These are phyloP conservation scores for Clunio marinus DNA, from an alignment of 2,888 invertebrate species.

Conservation along the genomic window DNA sequence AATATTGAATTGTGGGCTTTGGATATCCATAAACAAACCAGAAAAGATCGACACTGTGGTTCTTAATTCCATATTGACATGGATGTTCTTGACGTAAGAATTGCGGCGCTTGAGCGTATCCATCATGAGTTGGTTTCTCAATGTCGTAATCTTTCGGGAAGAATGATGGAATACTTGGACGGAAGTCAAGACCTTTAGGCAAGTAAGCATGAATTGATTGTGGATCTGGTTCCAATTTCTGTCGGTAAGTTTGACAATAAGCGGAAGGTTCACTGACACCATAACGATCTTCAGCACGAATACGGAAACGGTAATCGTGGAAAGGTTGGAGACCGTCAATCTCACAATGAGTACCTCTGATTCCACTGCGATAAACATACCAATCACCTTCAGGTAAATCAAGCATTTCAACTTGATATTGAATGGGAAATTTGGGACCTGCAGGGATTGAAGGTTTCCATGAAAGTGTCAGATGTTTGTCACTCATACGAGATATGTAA, in stretches of 20 bases:
- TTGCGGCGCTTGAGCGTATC: slow-evolving; percentile 74
- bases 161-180: slow-evolving; percentile 79
- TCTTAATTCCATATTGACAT: slow-evolving; percentile 86
- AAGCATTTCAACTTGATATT: slow-evolving; percentile 90
- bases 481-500: slow-evolving; percentile 88
- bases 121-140: slow-evolving; percentile 79
- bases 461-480: slow-evolving; percentile 78
- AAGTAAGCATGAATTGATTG: slow-evolving; percentile 76
- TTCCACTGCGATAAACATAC: slow-evolving; percentile 80
- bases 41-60: slow-evolving; percentile 82
- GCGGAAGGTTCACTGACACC: slow-evolving; percentile 96
- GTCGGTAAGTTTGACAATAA: slow-evolving; percentile 74
- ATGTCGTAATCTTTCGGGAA: slow-evolving; percentile 91
- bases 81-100: slow-evolving; percentile 85
- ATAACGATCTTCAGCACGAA: slow-evolving; percentile 93
- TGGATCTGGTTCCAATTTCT: slow-evolving; percentile 72
- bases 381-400: slow-evolving; percentile 89
- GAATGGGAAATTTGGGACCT: slow-evolving; percentile 82
- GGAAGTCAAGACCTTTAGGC: slow-evolving; percentile 74
- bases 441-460: slow-evolving; percentile 93
- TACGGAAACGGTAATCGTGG: slow-evolving; percentile 91
- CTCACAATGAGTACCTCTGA: slow-evolving; percentile 85
- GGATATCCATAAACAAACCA: slow-evolving; percentile 97
- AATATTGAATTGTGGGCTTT: slow-evolving; percentile 87
- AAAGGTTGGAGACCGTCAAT: slow-evolving; percentile 86